Evolutionary conservation across 1,140 invertebrate species (phyloP), one percentile per base, ranked within the genome.

Genomic region (Drosophila arizonae): DNA sequence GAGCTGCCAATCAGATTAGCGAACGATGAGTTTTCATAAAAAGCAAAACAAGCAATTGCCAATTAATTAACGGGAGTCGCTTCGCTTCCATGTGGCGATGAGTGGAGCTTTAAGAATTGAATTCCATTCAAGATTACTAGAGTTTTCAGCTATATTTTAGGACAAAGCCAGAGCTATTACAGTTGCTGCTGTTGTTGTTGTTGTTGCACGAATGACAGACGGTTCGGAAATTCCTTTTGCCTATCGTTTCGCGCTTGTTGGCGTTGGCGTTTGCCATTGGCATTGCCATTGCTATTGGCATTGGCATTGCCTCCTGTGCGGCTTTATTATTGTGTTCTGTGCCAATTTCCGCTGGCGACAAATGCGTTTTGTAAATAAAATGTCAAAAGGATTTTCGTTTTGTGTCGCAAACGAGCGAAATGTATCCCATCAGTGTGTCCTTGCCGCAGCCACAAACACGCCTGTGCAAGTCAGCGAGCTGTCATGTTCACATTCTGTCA

Each of bases 311-410:
- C 55, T 62, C 56, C 71, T 73, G 76, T 74, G 81, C 65, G 81
- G 77, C 76, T 84, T 79, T 84, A 84, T 84, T 84, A 85, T 85
- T 85, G 81, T 79, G 81, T 70, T 84, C 81, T 77, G 73, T 79
- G 81, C 81, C 81, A 84, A 84, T 84, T 84, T 84, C 81, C 81
- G 80, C 55, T 78, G 79, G 76, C 80, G 80, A 79, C 80, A 84
- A 84, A 84, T 84, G 80, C 80, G 80, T 84, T 84, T 84, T 84
- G 81, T 85, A 85, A 84, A 84, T 84, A 84, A 84, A 84, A 84
- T 85, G 81, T 84, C 81, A 84, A 84, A 84, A 84, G 80, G 81
- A 84, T 84, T 84, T 84, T 67, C 55, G 70, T 72, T 67, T 60
- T 50, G 60, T 62, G 54, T 55, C 68, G 72, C 64, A 56, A 76